Percentiles rank a stretch among this genome's conserved stretches.
These are phyloP conservation scores for Rhinogobio ventralis DNA, from an alignment of 2,797 vertebrate species.

Conservation along the genomic window DNA sequence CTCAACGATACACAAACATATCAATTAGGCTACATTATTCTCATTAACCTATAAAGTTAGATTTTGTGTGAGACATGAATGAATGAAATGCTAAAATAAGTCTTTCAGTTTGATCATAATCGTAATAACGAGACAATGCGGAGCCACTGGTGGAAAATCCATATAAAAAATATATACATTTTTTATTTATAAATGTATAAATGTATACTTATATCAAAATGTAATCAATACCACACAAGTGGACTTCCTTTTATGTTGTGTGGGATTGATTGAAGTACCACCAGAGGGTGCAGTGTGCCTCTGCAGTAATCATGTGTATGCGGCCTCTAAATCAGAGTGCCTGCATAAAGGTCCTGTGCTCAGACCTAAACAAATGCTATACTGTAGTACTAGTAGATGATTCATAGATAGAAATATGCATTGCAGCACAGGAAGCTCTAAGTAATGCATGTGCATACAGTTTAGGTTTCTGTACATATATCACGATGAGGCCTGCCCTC, in stretches of 20 bases:
- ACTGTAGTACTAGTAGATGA: not conserved
- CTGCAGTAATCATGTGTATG: not conserved
- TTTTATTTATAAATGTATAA: too few species aligned
- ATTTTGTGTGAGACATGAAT: not conserved
- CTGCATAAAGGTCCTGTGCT: not conserved
- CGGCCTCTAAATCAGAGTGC: not conserved
- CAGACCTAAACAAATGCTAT: not conserved
- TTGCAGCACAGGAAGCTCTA: not conserved
- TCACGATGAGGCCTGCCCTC: not conserved
- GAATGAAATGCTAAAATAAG: not conserved
- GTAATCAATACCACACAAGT: not conserved
- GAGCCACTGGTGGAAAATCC: too few species aligned
- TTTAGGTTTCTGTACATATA: not conserved
- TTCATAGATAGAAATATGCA: not conserved
- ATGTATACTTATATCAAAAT: too few species aligned
- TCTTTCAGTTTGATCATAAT: too few species aligned
- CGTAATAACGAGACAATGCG: too few species aligned
- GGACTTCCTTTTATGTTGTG: not conserved
- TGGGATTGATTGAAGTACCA: not conserved
- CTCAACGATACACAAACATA: not conserved
- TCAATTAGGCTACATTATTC: not conserved
- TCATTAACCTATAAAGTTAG: not conserved
- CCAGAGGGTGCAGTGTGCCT: slow-evolving; percentile 6
- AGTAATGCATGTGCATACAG: not conserved
- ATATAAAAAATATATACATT: too few species aligned